These are phyloP conservation scores for Vulpes vulpes DNA, from an alignment of 2,113 vertebrate species.

Conservation along the genomic window DNA sequence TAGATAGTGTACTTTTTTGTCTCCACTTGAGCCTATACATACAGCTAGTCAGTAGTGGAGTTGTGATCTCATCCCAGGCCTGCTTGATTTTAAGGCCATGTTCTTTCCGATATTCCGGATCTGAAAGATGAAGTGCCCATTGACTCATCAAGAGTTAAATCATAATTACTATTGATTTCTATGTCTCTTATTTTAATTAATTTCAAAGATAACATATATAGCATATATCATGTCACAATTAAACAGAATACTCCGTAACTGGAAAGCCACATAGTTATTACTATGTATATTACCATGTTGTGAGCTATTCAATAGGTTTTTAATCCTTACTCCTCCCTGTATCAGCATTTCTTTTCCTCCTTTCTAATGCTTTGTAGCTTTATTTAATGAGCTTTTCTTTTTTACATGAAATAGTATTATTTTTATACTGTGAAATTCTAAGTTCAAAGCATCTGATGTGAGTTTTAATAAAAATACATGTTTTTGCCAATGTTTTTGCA, in stretches of 20 bases:
- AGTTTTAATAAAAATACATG: slow-evolving; percentile 5
- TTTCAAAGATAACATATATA: not conserved
- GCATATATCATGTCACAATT: not conserved
- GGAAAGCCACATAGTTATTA: not conserved
- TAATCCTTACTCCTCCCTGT: not conserved
- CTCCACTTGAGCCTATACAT: not conserved
- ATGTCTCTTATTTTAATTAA: not conserved
- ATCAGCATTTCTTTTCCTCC: not conserved
- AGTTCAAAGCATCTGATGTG: not conserved
- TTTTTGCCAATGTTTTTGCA: slow-evolving; percentile 35
- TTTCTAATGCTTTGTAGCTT: not conserved
- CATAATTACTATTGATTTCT: not conserved
- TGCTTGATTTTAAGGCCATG: not conserved
- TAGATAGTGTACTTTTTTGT: not conserved
- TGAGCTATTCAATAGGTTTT: not conserved
- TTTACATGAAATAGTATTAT: not conserved
- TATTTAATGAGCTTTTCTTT: not conserved
- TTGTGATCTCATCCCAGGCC: not conserved
- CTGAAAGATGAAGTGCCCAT: not conserved
- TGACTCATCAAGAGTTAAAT: slow-evolving; percentile 33
- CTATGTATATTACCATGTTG: not conserved
- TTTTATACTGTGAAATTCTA: slow-evolving; percentile 46
- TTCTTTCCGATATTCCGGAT: slow-evolving; percentile 35
- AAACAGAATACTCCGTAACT: slow-evolving; percentile 6
- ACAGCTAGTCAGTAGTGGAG: not conserved